Evolutionary conservation across 2,888 invertebrate species (phyloP), one percentile per base, ranked within the genome.

Genomic region (Watsonalla cultraria): DNA sequence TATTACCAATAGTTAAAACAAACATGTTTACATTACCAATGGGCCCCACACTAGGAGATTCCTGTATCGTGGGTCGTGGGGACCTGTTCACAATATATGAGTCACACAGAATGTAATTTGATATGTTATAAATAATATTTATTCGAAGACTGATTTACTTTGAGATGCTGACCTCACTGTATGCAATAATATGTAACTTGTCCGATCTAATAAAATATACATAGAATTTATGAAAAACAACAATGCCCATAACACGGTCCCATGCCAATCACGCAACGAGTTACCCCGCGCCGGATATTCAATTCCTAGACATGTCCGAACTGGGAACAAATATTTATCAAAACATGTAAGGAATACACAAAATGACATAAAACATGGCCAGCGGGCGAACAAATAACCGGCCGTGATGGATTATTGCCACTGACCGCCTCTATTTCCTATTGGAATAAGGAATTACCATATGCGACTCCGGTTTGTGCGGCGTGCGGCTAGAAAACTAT

Each of bases 391-490:
- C 86, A 86, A 86, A 85, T 78, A 79, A 74, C 77, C 72, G 62
- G 54, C 75, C 73, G 84, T 90, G 90, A 90, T 89, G 90, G 90
- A 90, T 90, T 90, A 90, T 90, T 90, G 89, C 88, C 76, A 85
- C 81, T 89, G 90, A 89, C 90, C 90, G 87, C 88, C 83, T 84
- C 85, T 84, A 88, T 89, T 89, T 90, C 88, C 89, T 90, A 87
- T 90, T 84, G 86, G 88, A 88, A 88, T 90, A 90, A 89, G 88
- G 79, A 86, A 90, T 90, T 90, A 90, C 90, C 90, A 90, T 90
- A 90, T 90, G 90, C 82, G 90, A 70, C 86, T 82, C 81, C 74
- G 77, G 82, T 76, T 80, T 72, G 64, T 64, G 68, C 62, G 74
- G 69, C 65, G 64, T 60, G 57, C 46, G 62, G 70, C 51, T 59